Percentiles rank a stretch among this genome's conserved stretches.
Conservation (phyloP, 2,113 vertebrate species). For the Asarcornis scutulata region DNA sequence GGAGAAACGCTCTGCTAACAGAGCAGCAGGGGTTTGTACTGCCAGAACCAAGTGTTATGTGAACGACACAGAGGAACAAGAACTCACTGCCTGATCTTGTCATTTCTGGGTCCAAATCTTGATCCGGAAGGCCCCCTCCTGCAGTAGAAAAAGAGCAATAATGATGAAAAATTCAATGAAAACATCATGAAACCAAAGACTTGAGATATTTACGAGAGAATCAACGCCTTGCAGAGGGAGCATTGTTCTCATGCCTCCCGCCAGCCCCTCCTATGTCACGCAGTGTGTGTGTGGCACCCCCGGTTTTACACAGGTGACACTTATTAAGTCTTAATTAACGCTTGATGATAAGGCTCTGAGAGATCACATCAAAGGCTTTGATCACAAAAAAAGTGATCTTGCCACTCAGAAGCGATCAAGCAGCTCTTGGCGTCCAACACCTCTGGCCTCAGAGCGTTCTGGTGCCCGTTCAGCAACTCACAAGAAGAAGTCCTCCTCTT, state of each 20-base stretch:
- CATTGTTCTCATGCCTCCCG: background rate
- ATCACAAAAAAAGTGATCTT: background rate
- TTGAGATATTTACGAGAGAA: background rate
- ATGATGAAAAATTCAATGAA: background rate
- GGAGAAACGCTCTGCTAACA: background rate
- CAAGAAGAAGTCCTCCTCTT: constrained; percentile 98
- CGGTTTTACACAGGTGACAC: background rate
- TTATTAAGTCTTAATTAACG: background rate
- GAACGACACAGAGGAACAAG: background rate
- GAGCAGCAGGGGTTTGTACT: background rate
- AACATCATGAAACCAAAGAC: background rate
- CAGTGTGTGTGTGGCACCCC: fast-evolving
- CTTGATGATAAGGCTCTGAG: background rate
- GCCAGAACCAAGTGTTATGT: background rate
- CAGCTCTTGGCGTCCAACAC: background rate
- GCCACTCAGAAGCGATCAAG: too few species aligned
- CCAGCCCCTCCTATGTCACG: background rate
- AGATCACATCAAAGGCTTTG: background rate
- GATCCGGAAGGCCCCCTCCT: constrained; percentile 95
- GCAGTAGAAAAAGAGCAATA: constrained; percentile 49
- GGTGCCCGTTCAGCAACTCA: constrained; percentile 74
- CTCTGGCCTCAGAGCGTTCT: background rate
- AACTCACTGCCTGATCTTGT: constrained; percentile 98
- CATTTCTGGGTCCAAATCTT: constrained; percentile 93
- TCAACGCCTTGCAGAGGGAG: fast-evolving